A percentile compares a stretch with the other conserved stretches of the same genome.
Evolutionary conservation across 2,888 invertebrate species (phyloP).

Genomic region (Parthenolecanium corni): DNA sequence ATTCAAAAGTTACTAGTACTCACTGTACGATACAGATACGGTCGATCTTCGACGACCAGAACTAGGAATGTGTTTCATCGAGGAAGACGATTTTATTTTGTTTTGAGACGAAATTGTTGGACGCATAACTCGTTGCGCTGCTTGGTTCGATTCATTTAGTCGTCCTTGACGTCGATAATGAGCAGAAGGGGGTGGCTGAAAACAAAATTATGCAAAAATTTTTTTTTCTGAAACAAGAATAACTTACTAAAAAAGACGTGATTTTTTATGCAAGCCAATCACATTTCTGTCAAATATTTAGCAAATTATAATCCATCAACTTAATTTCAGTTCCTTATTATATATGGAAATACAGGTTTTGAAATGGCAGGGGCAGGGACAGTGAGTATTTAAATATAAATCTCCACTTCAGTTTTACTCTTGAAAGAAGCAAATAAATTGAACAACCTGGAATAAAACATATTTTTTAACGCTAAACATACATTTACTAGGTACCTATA

Average conservation of each 20-base stretch:
- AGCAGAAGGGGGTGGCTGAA: slow-evolving; percentile 14
- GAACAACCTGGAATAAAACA: no score
- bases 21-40: slow-evolving; percentile 57
- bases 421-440: no score
- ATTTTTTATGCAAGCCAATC: no score
- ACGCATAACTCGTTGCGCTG: slow-evolving; percentile 56
- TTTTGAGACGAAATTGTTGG: slow-evolving; percentile 74
- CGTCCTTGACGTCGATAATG: slow-evolving; percentile 23
- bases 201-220: background rate
- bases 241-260: background rate
- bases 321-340: no score
- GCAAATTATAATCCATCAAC: no score
- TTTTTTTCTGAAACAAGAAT: background rate
- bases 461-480: no score
- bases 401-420: no score
- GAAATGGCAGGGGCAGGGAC: no score
- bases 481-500: no score
- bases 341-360: no score
- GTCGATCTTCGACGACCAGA: slow-evolving; percentile 36
- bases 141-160: slow-evolving; percentile 17
- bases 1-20: slow-evolving; percentile 31
- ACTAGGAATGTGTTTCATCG: background rate
- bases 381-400: no score
- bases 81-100: slow-evolving; percentile 43
- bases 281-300: no score